Conservation (phyloP, 2,888 invertebrate species). For the Hirtodrosophila confusa region DNA sequence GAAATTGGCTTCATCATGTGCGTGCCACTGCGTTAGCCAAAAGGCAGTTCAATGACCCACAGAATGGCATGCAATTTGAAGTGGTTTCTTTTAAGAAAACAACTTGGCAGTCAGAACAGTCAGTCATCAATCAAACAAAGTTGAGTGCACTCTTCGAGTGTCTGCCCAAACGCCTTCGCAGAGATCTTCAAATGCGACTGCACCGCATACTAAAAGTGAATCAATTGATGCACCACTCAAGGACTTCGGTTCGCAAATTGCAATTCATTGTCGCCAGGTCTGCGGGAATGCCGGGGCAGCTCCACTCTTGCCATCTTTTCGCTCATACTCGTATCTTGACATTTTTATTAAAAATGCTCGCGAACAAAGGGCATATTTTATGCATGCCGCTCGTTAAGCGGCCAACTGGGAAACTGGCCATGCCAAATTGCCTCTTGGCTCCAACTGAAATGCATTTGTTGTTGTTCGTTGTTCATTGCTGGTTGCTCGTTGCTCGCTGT, state of each 20-base stretch:
- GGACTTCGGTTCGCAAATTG: slow-evolving; percentile 45
- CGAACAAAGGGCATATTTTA: slow-evolving; percentile 71
- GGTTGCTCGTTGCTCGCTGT: slow-evolving; percentile 22
- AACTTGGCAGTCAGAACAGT: slow-evolving; percentile 19
- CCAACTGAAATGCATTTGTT: slow-evolving; percentile 20
- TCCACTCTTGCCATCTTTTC: not conserved
- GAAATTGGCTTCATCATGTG: slow-evolving; percentile 33
- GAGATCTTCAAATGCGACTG: slow-evolving; percentile 14
- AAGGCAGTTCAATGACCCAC: slow-evolving; percentile 44
- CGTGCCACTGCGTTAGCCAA: slow-evolving; percentile 7
- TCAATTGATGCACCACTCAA: slow-evolving; percentile 46
- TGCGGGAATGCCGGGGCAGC: not conserved
- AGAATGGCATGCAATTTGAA: slow-evolving; percentile 20
- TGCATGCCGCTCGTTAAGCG: slow-evolving; percentile 71
- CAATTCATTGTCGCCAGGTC: slow-evolving; percentile 59
- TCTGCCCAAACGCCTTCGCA: slow-evolving; percentile 27
- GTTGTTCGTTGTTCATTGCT: slow-evolving; percentile 10
- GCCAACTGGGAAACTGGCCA: slow-evolving; percentile 28
- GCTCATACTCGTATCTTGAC: slow-evolving; percentile 54
- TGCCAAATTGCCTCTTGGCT: slow-evolving; percentile 32
- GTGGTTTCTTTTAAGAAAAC: slow-evolving; percentile 35
- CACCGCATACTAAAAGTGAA: slow-evolving; percentile 23
- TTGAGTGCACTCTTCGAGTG: slow-evolving; percentile 38
- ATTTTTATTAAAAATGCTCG: slow-evolving; percentile 71
- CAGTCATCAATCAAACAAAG: slow-evolving; percentile 25